phyloP scores from a whole-genome alignment of 2,888 invertebrate species.

The Tethea ocularis region DNA sequence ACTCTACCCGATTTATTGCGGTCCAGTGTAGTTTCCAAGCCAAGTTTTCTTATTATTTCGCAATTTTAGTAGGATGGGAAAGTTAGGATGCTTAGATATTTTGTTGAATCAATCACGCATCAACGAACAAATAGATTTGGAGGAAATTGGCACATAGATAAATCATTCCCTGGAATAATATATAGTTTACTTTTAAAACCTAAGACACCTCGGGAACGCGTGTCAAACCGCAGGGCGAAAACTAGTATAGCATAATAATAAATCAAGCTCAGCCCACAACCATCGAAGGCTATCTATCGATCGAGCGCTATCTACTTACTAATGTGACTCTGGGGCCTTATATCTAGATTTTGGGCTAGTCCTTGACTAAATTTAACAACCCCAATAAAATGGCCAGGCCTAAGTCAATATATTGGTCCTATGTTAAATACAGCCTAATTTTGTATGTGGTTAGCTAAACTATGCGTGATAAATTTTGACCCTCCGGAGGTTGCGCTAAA shows the following conservation, averaged over 20 bases:
- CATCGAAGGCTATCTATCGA: background rate
- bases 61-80: too few species aligned
- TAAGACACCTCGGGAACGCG: too few species aligned
- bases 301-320: background rate
- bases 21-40: too few species aligned
- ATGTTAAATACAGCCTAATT: background rate
- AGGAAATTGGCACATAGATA: too few species aligned
- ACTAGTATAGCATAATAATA: background rate
- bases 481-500: background rate
- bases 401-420: background rate
- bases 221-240: background rate
- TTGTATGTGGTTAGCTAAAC: background rate
- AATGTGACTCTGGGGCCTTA: background rate
- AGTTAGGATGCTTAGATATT: too few species aligned
- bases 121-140: too few species aligned
- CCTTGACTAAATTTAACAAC: background rate
- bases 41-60: too few species aligned
- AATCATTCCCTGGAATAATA: too few species aligned
- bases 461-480: background rate
- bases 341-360: background rate
- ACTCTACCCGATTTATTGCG: too few species aligned
- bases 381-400: background rate
- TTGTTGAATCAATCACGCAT: too few species aligned
- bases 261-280: background rate
- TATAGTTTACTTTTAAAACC: too few species aligned